Percentiles rank a stretch among this genome's conserved stretches.
These are phyloP conservation scores for Chymomyza procnemis DNA, from an alignment of 2,888 invertebrate species.

Conservation along the genomic window DNA sequence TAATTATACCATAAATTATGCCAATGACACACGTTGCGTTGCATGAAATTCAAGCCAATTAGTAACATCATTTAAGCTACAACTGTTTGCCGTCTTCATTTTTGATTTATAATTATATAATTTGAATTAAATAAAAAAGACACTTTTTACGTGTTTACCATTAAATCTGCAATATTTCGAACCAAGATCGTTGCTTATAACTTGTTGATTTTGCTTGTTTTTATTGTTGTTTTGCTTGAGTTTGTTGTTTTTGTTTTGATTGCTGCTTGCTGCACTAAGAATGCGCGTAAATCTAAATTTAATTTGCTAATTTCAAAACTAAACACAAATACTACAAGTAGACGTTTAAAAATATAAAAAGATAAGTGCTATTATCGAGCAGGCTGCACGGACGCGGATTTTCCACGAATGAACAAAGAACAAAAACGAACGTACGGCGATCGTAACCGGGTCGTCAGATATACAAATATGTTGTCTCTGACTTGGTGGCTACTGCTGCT, in stretches of 20 bases:
- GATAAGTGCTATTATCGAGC: conserved; percentile 22
- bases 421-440: conserved; percentile 8
- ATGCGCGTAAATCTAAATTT: conserved; percentile 20
- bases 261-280: conserved; percentile 8
- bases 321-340: conserved; percentile 29
- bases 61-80: background rate
- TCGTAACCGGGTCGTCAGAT: conserved; percentile 19
- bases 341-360: conserved; percentile 37
- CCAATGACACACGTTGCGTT: conserved; percentile 10
- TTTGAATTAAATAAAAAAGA: background rate
- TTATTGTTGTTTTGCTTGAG: conserved; percentile 18
- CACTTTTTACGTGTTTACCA: conserved; percentile 49
- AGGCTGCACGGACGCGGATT: conserved; percentile 24
- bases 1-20: conserved; percentile 44
- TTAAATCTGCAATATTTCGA: conserved; percentile 49
- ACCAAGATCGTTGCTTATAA: conserved; percentile 33
- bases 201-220: conserved; percentile 8
- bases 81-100: conserved; percentile 8
- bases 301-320: conserved; percentile 27
- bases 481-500: conserved; percentile 15
- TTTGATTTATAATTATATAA: conserved; percentile 58
- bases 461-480: background rate
- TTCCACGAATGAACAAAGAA: conserved; percentile 19
- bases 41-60: background rate
- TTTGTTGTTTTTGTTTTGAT: conserved; percentile 5